phyloP scores from a whole-genome alignment of 2,888 invertebrate genomes.

The Noctua janthe region DNA sequence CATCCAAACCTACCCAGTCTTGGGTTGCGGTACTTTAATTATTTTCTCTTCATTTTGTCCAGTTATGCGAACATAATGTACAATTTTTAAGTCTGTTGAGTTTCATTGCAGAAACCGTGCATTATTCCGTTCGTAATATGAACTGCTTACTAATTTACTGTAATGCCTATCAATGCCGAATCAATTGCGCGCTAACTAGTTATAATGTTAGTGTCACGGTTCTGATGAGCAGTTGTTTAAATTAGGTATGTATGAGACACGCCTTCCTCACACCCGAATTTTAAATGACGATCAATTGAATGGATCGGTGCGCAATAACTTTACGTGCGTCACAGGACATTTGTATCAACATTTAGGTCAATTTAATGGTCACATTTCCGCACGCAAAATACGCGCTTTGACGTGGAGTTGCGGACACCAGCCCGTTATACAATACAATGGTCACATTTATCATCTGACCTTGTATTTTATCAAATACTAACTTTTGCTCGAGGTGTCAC shows the following conservation, averaged over 20 bases:
- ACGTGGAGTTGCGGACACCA: too few relatives aligned
- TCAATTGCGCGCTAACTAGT: conserved; percentile 27
- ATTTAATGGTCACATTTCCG: background rate
- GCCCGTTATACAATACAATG: too few relatives aligned
- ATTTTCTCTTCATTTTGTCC: background rate
- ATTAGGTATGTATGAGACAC: conserved; percentile 7
- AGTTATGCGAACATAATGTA: too few relatives aligned
- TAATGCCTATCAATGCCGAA: conserved; percentile 42
- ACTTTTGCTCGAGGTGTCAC: too few relatives aligned
- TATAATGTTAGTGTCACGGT: conserved; percentile 16
- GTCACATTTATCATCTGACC: background rate
- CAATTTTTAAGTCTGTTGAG: too few relatives aligned
- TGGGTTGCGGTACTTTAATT: background rate
- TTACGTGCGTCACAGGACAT: conserved; percentile 19
- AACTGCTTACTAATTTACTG: conserved; percentile 12
- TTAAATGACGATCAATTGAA: conserved; percentile 9
- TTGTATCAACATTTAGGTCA: background rate
- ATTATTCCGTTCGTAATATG: background rate
- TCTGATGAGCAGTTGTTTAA: conserved; percentile 27
- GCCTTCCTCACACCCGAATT: conserved; percentile 12
- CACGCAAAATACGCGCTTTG: too few relatives aligned
- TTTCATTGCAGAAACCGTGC: background rate
- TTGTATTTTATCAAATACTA: background rate
- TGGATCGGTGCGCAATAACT: conserved; percentile 6
- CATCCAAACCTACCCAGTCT: background rate